These are phyloP conservation scores for Thunnus maccoyii DNA, from an alignment of 2,113 vertebrate genomes.

Conservation along the genomic window DNA sequence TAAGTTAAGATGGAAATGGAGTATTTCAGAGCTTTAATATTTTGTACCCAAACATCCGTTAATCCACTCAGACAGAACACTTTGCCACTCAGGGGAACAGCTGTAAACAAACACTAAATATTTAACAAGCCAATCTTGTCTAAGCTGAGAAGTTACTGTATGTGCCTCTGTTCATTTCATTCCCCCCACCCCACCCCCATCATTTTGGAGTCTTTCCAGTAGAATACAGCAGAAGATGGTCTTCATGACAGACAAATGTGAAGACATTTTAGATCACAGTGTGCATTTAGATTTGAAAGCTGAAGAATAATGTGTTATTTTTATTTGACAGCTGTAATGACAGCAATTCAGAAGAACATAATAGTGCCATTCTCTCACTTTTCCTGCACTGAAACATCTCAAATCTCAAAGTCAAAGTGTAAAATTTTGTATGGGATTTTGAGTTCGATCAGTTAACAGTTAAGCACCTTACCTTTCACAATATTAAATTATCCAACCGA, in stretches of 20 bases:
- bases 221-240: background rate
- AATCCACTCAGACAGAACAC: constrained; percentile 51
- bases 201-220: constrained; percentile 28
- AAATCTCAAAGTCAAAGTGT: background rate
- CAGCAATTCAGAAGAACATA: constrained; percentile 9
- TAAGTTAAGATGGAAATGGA: constrained; percentile 28
- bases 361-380: background rate
- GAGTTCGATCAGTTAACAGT: background rate
- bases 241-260: constrained; percentile 12
- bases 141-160: constrained; percentile 28
- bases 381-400: background rate
- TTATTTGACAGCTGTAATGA: constrained; percentile 15
- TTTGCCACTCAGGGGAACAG: constrained; percentile 52
- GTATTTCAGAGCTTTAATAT: constrained; percentile 46
- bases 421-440: background rate
- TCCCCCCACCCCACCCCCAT: background rate
- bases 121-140: constrained; percentile 59
- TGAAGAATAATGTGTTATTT: constrained; percentile 18
- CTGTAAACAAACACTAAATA: constrained; percentile 68
- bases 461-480: constrained; percentile 34
- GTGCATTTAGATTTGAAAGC: constrained; percentile 25
- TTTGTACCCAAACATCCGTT: constrained; percentile 52
- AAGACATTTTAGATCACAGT: constrained; percentile 36
- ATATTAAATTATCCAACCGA: constrained; percentile 42
- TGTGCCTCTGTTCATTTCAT: constrained; percentile 20